These are phyloP conservation scores for Phortica okadai DNA, from an alignment of 2,888 invertebrate genomes.

Conservation along the genomic window DNA sequence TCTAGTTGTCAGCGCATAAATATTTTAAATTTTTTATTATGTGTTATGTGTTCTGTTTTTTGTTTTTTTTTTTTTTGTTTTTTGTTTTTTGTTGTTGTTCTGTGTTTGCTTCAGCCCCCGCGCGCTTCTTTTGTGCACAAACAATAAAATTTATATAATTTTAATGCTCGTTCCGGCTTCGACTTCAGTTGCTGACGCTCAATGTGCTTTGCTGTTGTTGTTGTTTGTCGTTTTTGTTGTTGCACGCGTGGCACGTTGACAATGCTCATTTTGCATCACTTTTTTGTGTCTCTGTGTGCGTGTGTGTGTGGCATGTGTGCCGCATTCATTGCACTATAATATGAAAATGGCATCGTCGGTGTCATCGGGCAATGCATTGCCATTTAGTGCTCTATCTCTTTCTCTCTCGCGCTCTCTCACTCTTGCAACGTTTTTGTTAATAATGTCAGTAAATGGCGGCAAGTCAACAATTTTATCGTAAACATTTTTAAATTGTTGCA, in stretches of 20 bases:
- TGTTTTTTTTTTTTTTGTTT: conserved; percentile 8
- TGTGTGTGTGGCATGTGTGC: conserved; percentile 20
- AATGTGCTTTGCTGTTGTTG: not conserved
- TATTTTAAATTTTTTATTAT: conserved; percentile 32
- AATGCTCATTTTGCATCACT: conserved; percentile 28
- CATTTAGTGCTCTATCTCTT: not conserved
- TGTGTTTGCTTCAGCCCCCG: not conserved
- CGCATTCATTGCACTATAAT: not conserved
- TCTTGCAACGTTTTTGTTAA: not conserved
- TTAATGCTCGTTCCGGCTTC: conserved; percentile 24
- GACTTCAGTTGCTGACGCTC: not conserved
- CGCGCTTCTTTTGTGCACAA: not conserved
- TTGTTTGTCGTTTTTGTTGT: not conserved
- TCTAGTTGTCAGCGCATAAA: conserved; percentile 35
- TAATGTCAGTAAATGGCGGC: conserved; percentile 2
- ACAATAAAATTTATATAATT: conserved; percentile 36
- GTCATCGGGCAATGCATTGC: not conserved
- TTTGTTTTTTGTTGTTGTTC: not conserved
- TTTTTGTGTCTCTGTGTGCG: not conserved
- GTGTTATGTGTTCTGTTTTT: not conserved
- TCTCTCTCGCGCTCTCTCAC: not conserved
- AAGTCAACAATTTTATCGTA: conserved; percentile 10
- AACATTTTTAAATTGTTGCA: conserved; percentile 18
- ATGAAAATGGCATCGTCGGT: not conserved
- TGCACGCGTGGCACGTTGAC: conserved; percentile 19